Conservation (phyloP, 2,797 vertebrate species). For the Synanceia verrucosa region DNA sequence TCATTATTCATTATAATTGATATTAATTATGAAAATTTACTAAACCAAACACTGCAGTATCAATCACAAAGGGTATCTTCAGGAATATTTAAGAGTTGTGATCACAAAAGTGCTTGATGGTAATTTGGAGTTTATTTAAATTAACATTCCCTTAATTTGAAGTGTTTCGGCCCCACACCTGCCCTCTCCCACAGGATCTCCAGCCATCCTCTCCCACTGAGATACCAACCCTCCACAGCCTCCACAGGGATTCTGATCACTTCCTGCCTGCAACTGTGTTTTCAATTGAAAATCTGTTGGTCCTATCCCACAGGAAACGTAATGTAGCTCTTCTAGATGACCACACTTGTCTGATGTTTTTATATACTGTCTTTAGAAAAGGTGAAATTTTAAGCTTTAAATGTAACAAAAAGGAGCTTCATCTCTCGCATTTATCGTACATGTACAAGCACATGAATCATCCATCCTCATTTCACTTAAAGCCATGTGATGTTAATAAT, state of each 20-base stretch:
- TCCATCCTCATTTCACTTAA: background rate
- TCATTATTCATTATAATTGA: background rate
- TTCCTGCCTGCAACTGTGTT: conserved; percentile 35
- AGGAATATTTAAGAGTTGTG: background rate
- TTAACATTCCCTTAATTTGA: background rate
- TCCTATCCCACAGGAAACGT: conserved; percentile 12
- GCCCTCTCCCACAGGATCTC: conserved; percentile 40
- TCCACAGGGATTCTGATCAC: conserved; percentile 38
- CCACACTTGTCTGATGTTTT: background rate
- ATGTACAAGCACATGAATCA: background rate
- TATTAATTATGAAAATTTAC: background rate
- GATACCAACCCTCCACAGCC: conserved; percentile 24
- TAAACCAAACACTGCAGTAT: background rate
- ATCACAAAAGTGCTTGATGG: background rate
- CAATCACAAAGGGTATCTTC: background rate
- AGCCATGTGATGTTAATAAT: conserved; percentile 4
- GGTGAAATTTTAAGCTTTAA: background rate
- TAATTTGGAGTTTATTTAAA: background rate
- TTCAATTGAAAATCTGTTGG: conserved; percentile 24
- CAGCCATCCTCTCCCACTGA: conserved; percentile 35
- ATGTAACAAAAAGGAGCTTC: background rate
- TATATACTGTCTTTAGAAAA: background rate
- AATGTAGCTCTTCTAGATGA: background rate
- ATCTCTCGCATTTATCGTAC: too few relatives aligned
- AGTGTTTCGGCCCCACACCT: conserved; percentile 23